Evolutionary conservation across 1,140 invertebrate genomes (phyloP).

Genomic region (Rhizoglyphus robini): DNA sequence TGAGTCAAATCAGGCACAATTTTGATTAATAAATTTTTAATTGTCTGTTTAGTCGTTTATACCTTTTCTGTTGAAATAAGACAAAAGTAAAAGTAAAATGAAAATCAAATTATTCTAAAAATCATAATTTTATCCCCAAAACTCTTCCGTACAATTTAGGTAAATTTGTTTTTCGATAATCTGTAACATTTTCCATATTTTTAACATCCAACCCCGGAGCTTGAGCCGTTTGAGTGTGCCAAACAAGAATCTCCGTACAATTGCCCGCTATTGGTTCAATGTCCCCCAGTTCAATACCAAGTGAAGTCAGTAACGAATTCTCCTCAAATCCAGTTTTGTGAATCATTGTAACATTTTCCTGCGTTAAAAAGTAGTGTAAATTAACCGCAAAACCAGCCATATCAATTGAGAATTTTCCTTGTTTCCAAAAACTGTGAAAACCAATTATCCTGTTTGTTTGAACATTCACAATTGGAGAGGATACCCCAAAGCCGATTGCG

Average conservation of each 20-base stretch:
- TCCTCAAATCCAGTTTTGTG: constrained; percentile 65
- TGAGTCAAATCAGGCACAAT: too few species aligned
- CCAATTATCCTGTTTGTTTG: constrained; percentile 50
- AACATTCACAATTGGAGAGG: constrained; percentile 50
- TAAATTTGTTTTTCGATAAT: constrained; percentile 17
- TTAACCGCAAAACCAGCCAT: too few species aligned
- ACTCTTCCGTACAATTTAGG: constrained; percentile 15
- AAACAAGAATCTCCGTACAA: constrained; percentile 22
- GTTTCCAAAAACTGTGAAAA: constrained; percentile 69
- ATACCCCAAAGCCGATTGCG: constrained; percentile 55
- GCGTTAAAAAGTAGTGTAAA: too few species aligned
- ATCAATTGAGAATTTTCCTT: constrained; percentile 71
- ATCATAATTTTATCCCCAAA: too few species aligned
- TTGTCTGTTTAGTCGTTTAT: too few species aligned
- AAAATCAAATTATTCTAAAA: too few species aligned
- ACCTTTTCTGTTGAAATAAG: too few species aligned
- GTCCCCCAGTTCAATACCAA: constrained; percentile 51
- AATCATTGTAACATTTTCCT: constrained; percentile 55
- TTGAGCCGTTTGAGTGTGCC: constrained; percentile 17
- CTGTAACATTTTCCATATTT: constrained; percentile 6
- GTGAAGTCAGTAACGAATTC: constrained; percentile 59
- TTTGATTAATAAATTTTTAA: too few species aligned
- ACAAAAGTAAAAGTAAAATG: too few species aligned
- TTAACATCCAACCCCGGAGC: neutral
- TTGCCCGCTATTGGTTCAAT: constrained; percentile 62